Percentiles rank a stretch among this genome's conserved stretches.
Conservation (phyloP, 1,140 invertebrate species). For the Bombus huntii region DNA sequence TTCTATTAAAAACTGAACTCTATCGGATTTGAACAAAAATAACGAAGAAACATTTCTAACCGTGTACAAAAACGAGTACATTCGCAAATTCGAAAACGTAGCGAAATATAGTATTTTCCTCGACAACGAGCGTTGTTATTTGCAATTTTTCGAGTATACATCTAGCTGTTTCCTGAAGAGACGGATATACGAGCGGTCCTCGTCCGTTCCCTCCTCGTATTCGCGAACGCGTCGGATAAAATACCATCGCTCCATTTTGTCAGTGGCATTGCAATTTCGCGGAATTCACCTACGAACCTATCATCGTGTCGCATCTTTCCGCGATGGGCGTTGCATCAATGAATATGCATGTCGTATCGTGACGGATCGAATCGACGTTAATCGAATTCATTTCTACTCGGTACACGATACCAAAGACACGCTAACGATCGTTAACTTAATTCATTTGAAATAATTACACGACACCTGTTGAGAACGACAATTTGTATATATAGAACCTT, state of each 20-base stretch:
- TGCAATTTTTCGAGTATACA: constrained; percentile 54
- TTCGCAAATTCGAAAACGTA: background rate
- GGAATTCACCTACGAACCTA: background rate
- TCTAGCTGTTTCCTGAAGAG: constrained; percentile 23
- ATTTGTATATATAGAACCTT: background rate
- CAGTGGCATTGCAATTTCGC: constrained; percentile 37
- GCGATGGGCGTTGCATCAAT: background rate
- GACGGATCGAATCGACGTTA: background rate
- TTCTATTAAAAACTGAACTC: too few species aligned
- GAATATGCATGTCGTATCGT: background rate
- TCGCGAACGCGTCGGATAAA: constrained; percentile 30
- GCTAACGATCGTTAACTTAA: background rate
- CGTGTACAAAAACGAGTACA: too few species aligned
- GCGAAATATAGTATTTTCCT: background rate
- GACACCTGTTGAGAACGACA: constrained; percentile 15
- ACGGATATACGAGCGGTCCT: constrained; percentile 53
- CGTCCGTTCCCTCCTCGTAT: constrained; percentile 45
- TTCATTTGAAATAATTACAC: background rate
- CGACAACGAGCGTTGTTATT: constrained; percentile 40
- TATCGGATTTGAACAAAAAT: too few species aligned
- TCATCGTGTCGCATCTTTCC: background rate
- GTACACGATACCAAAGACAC: too few species aligned
- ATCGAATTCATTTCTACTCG: background rate
- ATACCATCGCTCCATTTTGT: constrained; percentile 34
- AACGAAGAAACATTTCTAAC: too few species aligned